Percentiles rank a stretch among this genome's conserved stretches.
These are phyloP conservation scores for Syngnathus rostellatus DNA, from an alignment of 2,797 vertebrate genomes.

Conservation along the genomic window DNA sequence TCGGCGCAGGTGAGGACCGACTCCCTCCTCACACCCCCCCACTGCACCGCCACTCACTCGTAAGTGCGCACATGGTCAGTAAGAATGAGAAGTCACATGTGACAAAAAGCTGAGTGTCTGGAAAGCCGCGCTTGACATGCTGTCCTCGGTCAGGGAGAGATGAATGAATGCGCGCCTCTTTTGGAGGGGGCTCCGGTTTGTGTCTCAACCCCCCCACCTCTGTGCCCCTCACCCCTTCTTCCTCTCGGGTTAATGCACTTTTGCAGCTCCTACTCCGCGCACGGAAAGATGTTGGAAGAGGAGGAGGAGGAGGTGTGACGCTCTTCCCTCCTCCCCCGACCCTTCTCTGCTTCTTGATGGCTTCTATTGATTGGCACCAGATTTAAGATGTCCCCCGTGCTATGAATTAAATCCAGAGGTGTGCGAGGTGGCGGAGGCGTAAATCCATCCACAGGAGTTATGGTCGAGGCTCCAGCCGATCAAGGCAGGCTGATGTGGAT, in stretches of 20 bases:
- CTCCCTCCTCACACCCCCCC: slow-evolving; percentile 19
- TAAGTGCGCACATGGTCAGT: background rate
- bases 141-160: slow-evolving; percentile 40
- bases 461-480: background rate
- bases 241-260: background rate
- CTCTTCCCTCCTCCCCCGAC: background rate
- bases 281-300: background rate
- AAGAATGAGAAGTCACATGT: background rate
- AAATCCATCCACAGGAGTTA: slow-evolving; percentile 7
- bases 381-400: slow-evolving; percentile 1
- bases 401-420: slow-evolving; percentile 1
- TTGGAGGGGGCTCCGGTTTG: slow-evolving; percentile 14
- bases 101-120: slow-evolving; percentile 23
- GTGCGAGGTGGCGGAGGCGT: slow-evolving; percentile 1
- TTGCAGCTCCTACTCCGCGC: background rate
- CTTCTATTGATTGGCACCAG: slow-evolving; percentile 8
- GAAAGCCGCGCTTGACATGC: slow-evolving; percentile 45
- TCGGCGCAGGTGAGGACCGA: slow-evolving; percentile 24
- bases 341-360: background rate
- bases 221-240: background rate
- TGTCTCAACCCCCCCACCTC: background rate
- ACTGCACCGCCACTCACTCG: background rate
- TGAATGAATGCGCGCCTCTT: slow-evolving; percentile 34
- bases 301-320: slow-evolving; percentile 1
- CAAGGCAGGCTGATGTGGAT: slow-evolving; percentile 4